Conservation (phyloP, 2,113 vertebrate genomes). For the Corythornis cristatus region DNA sequence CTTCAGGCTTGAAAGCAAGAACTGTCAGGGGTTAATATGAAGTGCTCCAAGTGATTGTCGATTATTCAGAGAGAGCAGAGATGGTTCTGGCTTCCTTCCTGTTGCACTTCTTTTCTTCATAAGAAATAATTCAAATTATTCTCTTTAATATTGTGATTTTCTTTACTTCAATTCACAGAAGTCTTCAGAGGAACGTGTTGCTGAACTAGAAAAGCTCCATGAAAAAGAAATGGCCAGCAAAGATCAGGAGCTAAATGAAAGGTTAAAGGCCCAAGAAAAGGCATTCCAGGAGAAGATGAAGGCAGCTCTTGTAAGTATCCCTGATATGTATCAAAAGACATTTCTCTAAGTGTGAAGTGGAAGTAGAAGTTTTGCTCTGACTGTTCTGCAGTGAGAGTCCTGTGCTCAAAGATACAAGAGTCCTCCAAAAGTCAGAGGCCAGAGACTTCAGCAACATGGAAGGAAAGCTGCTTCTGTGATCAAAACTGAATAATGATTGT, state of each 20-base stretch:
- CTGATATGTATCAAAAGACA: not conserved
- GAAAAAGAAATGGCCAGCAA: conserved; percentile 82
- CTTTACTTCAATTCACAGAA: conserved; percentile 76
- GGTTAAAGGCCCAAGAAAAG: conserved; percentile 67
- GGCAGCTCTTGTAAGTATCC: conserved; percentile 81
- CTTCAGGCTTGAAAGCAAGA: not conserved
- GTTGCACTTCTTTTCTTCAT: not conserved
- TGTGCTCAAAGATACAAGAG: not conserved
- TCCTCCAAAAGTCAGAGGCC: not conserved
- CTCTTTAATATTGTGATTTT: not conserved
- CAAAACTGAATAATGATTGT: not conserved
- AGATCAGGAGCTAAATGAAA: conserved; percentile 81
- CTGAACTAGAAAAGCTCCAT: conserved; percentile 84
- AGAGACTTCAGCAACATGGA: not conserved
- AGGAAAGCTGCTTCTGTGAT: not conserved
- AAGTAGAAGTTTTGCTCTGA: not conserved
- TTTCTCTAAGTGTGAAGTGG: not conserved
- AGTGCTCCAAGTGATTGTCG: not conserved
- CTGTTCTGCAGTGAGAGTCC: not conserved
- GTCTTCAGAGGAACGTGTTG: conserved; percentile 84
- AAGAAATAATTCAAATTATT: not conserved
- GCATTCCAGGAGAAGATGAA: conserved; percentile 79
- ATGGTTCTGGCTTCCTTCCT: not conserved
- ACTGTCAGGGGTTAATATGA: not conserved
- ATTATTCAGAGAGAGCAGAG: not conserved